Evolutionary conservation across 1,140 invertebrate genomes (phyloP), one percentile per base, ranked within the genome.

Genomic region (Coenobita brevimanus): DNA sequence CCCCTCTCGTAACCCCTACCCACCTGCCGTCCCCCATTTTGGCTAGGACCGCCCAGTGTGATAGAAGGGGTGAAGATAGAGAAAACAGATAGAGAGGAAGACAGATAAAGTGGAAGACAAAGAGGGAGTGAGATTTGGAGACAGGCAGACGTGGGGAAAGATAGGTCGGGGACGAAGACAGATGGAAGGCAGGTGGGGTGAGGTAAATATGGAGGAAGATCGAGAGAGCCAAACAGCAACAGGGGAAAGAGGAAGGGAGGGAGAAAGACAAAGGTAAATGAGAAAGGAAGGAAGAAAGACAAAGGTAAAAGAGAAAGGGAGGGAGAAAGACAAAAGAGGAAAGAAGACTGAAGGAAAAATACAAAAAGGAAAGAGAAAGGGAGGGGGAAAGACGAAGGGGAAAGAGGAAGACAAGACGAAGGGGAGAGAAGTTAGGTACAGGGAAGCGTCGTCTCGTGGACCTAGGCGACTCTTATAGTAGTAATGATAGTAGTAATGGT

Each of bases 161-260:
- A 17, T 60, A 60, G 24, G 15, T 17, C 15, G 54, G 24, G 24
- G 54, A 60, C 15, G 24, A 60, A 1, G 54, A 60, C 15, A 60
- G 24, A 15, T 17, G 15, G 54, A 24, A 60, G 54, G 24, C 15
- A 60, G 54, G 24, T 15, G 24, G 54, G 24, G 54, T 17, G 54
- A 60, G 54, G 24, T 15, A 60, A 24, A 60, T 15, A 60, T 17
- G 41, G 75, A 78, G 75, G 50, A 46, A 78, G 75, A 78, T 38
- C 41, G 75, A 50, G 43, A 50, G 43, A 50, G 67, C 17, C 15
- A 43, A 24, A 75, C 54, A 57, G 54, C 10, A 57, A n/a, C 54
- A 33, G 67, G 67, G n/a, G 67, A 33, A 21, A 71, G 67, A 71
- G 67, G 41, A 21, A 71, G 67, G 24, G 67, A 71, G 24, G 62